phyloP scores from a whole-genome alignment of 30 jellyfish, hydroid and myxozoan species.

The Chrysaora quinquecirrha region DNA sequence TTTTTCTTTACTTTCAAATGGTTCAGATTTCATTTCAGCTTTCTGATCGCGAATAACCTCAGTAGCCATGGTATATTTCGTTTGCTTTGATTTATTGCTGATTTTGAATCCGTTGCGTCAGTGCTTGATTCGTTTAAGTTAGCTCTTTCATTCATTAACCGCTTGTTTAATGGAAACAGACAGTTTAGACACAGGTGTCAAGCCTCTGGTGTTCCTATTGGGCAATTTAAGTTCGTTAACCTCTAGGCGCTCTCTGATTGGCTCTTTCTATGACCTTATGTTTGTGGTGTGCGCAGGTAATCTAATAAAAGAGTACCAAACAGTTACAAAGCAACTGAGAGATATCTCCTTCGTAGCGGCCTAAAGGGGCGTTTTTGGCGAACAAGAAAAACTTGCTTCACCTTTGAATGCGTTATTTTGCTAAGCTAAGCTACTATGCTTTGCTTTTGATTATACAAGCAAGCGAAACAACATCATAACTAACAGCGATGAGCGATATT shows the following conservation, averaged over 20 bases:
- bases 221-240: conserved; percentile 44
- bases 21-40: conserved; percentile 59
- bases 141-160: conserved; percentile 55
- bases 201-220: conserved; percentile 78
- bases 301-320: conserved; percentile 23
- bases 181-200: conserved; percentile 74
- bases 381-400: too few species aligned
- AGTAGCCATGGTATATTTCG: conserved; percentile 46
- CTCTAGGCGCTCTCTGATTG: conserved; percentile 61
- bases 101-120: conserved; percentile 62
- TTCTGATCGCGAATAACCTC: conserved; percentile 62
- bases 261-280: conserved; percentile 75
- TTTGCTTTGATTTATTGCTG: conserved; percentile 17
- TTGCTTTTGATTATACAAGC: too few species aligned
- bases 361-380: too few species aligned
- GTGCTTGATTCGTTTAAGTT: conserved; percentile 11
- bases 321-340: too few species aligned
- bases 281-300: conserved; percentile 78
- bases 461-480: too few species aligned
- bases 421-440: too few species aligned
- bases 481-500: too few species aligned
- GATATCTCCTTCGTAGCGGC: too few species aligned
- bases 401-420: too few species aligned
- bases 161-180: conserved; percentile 63
- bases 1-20: conserved; percentile 57